Evolutionary conservation across 64 coral and sea anemone genomes (phyloP), one percentile per base, ranked within the genome.

Genomic region (Orbicella faveolata): DNA sequence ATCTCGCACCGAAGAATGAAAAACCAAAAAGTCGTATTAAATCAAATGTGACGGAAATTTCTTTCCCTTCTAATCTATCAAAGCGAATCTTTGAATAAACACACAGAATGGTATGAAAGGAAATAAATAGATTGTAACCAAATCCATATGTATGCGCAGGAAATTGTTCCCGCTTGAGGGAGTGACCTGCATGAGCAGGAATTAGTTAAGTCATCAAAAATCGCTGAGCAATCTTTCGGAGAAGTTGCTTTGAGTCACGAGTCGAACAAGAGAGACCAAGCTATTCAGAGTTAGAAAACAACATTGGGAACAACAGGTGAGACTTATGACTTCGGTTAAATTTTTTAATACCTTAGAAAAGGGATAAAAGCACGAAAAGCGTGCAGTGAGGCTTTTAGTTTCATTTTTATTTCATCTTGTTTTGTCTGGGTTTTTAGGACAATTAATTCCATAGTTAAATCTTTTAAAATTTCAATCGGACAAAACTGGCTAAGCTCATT

Each of bases 21-120:
- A 59, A 59, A 59, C 55, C 55, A 59, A 59, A 59, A 48, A 48
- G 44, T 6, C 44, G 5, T 48, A 6, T 48, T 48, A 48, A 3
- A 67, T 7, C 64, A 67, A 67, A 70, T 70, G 67, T 70, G 67
- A 70, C 67, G 67, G 67, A 70, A 70, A 70, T 70, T 70, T 70
- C 20, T 3, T 23, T 59, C 55, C n/a, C 21, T 70, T 70, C 25
- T 70, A 70, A 70, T 70, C 67, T 70, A n/a, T 0, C 21, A 26
- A 69, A 23, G 67, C 67, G 67, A 70, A 70, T 70, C 67, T 23
- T 23, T 70, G 67, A 70, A 70, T n/a, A 70, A 70, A 70, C 67
- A 70, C 67, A n/a, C 25, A 6, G 67, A 9, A 11, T 23, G 25
- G 21, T 9, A 4, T 4, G 67, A 33, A 70, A 70, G 67, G 67